Percentiles rank a stretch among this genome's conserved stretches.
Conservation (phyloP, 2,797 vertebrate species). For the Eurystomus glaucurus region DNA sequence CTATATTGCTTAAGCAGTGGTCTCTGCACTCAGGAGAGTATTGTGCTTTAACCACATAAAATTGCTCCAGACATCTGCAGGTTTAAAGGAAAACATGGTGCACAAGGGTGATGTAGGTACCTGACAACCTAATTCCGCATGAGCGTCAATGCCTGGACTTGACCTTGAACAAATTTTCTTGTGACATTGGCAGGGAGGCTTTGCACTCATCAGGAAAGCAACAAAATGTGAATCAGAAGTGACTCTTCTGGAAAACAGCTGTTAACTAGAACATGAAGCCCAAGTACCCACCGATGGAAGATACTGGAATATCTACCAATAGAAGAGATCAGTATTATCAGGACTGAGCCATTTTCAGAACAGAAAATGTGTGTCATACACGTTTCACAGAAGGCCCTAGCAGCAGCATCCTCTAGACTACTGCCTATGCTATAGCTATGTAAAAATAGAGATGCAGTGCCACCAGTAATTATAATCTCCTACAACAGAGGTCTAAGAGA, state of each 20-base stretch:
- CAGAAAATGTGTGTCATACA: neutral
- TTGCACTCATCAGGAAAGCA: neutral
- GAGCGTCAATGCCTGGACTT: neutral
- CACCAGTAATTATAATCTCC: neutral
- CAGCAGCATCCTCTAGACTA: neutral
- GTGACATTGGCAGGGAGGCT: neutral
- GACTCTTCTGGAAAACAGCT: neutral
- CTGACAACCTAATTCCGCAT: neutral
- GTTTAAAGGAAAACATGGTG: neutral
- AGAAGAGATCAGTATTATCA: neutral
- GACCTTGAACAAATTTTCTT: neutral
- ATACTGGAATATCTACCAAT: fast-evolving
- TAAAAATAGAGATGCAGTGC: neutral
- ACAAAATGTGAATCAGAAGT: neutral
- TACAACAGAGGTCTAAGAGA: neutral
- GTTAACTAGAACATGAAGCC: neutral
- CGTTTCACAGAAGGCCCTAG: neutral
- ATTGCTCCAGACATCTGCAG: neutral
- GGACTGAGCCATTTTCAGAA: neutral
- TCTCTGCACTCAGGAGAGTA: neutral
- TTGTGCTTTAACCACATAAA: neutral
- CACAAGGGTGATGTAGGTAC: neutral
- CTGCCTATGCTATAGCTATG: neutral
- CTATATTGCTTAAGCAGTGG: neutral
- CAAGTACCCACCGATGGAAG: neutral